phyloP scores from a whole-genome alignment of 2,888 invertebrate genomes.

The Lasioglossum lativentre region DNA sequence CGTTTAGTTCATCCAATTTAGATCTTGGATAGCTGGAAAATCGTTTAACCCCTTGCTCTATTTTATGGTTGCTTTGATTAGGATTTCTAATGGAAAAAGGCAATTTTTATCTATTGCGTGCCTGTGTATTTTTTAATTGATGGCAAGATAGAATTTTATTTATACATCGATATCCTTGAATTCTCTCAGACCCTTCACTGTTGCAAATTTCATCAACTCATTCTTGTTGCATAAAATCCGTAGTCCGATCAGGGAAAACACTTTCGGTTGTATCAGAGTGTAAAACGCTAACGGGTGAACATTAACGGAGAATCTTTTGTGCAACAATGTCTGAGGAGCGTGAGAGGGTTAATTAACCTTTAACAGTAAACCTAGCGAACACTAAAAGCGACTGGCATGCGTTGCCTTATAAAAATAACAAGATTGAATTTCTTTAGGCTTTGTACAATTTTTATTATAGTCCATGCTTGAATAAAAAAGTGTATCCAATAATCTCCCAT shows the following conservation, averaged over 20 bases:
- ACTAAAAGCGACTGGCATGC: background rate
- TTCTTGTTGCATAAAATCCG: background rate
- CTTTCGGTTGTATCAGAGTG: background rate
- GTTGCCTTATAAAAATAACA: background rate
- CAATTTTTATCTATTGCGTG: no score
- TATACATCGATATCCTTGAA: no score
- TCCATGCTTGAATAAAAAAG: background rate
- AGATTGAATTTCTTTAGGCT: background rate
- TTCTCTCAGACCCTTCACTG: background rate
- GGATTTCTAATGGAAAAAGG: background rate
- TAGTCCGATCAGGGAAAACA: background rate
- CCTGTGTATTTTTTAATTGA: no score
- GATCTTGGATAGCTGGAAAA: background rate
- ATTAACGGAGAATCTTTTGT: background rate
- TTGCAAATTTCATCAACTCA: background rate
- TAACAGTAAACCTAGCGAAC: background rate
- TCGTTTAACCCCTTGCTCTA: background rate
- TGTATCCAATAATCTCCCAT: background rate
- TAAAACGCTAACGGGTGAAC: background rate
- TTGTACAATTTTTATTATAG: background rate
- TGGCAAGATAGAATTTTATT: no score
- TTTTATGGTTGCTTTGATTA: background rate
- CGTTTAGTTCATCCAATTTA: background rate
- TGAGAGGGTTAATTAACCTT: constrained; percentile 1
- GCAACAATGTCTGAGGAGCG: background rate